Conservation (phyloP, 2,888 invertebrate genomes). For the Drosophila infuscata region DNA sequence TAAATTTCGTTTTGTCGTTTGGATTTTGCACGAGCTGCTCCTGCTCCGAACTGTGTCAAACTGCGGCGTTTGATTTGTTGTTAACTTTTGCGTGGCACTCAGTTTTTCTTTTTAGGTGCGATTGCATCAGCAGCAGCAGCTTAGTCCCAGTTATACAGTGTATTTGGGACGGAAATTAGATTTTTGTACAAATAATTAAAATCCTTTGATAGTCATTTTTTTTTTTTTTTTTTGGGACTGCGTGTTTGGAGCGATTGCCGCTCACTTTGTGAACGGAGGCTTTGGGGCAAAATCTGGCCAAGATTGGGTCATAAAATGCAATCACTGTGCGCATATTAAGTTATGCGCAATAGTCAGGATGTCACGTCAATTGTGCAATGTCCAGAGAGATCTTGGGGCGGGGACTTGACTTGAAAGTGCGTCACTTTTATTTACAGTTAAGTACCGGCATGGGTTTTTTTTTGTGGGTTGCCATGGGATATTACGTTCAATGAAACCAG, state of each 20-base stretch:
- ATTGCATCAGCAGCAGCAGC: conserved; percentile 36
- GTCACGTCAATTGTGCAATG: conserved; percentile 74
- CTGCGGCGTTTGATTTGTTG: conserved; percentile 66
- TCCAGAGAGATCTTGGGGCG: conserved; percentile 20
- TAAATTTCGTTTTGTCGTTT: conserved; percentile 64
- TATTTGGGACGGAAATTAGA: conserved; percentile 68
- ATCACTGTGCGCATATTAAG: conserved; percentile 69
- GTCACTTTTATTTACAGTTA: conserved; percentile 36
- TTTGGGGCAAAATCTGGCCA: conserved; percentile 33
- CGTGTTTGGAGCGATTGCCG: conserved; percentile 36
- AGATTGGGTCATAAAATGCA: conserved; percentile 60
- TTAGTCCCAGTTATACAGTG: conserved; percentile 29
- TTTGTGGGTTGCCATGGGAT: conserved; percentile 43
- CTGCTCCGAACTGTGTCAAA: conserved; percentile 72
- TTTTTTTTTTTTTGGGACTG: conserved; percentile 12
- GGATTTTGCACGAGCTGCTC: conserved; percentile 47
- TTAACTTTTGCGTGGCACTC: conserved; percentile 69
- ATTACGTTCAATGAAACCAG: conserved; percentile 49
- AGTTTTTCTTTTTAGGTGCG: conserved; percentile 27
- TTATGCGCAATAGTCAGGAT: conserved; percentile 60
- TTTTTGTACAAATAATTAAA: conserved; percentile 75
- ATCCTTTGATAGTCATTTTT: conserved; percentile 62
- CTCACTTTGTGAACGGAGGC: conserved; percentile 55
- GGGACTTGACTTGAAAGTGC: conserved; percentile 55
- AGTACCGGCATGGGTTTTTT: conserved; percentile 2